These are phyloP conservation scores for Montifringilla adamsi DNA, from an alignment of 2,113 vertebrate species.

Conservation along the genomic window DNA sequence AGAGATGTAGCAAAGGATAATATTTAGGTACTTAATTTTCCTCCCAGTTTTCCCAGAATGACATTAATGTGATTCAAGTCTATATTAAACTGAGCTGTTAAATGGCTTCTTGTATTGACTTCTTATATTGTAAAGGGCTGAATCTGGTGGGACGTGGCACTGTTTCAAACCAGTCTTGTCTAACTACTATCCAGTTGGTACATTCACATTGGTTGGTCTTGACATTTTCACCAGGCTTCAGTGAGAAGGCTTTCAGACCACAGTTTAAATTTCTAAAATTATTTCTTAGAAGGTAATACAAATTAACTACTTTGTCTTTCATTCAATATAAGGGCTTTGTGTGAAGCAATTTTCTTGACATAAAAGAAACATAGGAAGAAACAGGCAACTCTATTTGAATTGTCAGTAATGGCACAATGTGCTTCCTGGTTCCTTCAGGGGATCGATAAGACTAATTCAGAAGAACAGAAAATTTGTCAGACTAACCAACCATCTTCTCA, in stretches of 20 bases:
- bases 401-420: neutral
- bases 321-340: neutral
- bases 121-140: neutral
- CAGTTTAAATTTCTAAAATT: neutral
- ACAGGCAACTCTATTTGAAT: neutral
- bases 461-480: neutral
- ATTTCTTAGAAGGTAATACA: neutral
- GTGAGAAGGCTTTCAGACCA: neutral
- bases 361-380: neutral
- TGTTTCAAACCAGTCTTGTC: neutral
- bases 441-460: neutral
- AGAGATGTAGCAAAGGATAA: neutral
- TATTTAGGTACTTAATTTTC: neutral
- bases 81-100: neutral
- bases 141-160: neutral
- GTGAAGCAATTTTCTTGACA: neutral
- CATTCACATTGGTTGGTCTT: neutral
- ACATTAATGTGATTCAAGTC: neutral
- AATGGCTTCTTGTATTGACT: neutral
- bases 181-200: neutral
- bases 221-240: neutral
- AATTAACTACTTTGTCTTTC: neutral
- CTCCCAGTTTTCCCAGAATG: neutral
- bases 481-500: neutral
- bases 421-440: neutral